Evolutionary conservation across 2,888 invertebrate genomes (phyloP).

Genomic region (Amphimallon solstitiale): DNA sequence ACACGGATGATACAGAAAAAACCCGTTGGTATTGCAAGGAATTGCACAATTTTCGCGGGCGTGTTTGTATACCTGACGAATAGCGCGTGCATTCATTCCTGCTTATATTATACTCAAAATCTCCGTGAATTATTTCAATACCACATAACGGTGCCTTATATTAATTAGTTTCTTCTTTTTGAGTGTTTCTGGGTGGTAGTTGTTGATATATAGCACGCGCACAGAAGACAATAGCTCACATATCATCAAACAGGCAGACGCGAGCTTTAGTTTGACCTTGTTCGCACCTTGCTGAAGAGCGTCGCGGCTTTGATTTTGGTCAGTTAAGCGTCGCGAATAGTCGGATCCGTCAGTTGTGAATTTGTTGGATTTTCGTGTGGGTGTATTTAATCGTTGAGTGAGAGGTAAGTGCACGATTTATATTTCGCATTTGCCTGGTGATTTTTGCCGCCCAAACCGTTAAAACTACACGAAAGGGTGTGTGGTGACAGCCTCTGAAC

Average conservation of each 20-base stretch:
- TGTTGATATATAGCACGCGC: not conserved
- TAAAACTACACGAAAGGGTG: conserved; percentile 3
- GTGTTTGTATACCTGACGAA: not conserved
- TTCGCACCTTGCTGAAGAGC: conserved; percentile 6
- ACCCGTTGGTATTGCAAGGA: not conserved
- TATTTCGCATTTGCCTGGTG: not conserved
- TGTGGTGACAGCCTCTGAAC: conserved; percentile 17
- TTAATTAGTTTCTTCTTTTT: too few species aligned
- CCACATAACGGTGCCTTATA: not conserved
- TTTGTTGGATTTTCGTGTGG: not conserved
- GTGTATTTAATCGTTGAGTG: not conserved
- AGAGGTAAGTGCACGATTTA: conserved; percentile 6
- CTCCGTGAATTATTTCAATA: not conserved
- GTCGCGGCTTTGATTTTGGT: too few species aligned
- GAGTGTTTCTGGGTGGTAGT: too few species aligned
- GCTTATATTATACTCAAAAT: not conserved
- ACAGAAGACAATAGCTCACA: conserved; percentile 13
- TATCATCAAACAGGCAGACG: not conserved
- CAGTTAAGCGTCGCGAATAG: too few species aligned
- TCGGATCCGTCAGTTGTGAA: conserved; percentile 17
- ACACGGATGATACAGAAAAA: not conserved
- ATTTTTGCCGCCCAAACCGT: not conserved
- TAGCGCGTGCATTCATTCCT: not conserved
- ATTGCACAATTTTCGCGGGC: not conserved
- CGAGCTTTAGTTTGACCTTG: conserved; percentile 27